Conservation (phyloP, 2,888 invertebrate species). For the Sturmia bella region DNA sequence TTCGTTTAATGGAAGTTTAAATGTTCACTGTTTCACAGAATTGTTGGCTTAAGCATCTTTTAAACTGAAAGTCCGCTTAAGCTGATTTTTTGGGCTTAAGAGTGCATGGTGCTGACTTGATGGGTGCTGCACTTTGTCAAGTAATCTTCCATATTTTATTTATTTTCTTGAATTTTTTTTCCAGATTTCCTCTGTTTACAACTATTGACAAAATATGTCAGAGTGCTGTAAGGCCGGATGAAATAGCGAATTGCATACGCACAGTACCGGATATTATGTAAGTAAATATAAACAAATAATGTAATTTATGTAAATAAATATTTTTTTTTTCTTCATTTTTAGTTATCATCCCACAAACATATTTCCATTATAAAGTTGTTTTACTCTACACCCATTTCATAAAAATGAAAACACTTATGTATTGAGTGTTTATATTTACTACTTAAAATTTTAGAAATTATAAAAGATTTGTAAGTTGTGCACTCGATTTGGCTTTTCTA, state of each 20-base stretch:
- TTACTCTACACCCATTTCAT: no score
- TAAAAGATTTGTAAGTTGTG: no score
- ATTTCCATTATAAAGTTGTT: slow-evolving; percentile 70
- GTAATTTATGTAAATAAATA: background rate
- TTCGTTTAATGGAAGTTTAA: no score
- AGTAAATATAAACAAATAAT: slow-evolving; percentile 81
- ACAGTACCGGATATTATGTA: slow-evolving; percentile 98
- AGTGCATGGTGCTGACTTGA: no score
- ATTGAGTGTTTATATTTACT: no score
- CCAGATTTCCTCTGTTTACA: slow-evolving; percentile 97
- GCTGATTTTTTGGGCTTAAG: no score
- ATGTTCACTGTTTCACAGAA: no score
- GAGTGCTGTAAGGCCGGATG: slow-evolving; percentile 88
- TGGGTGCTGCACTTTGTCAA: background rate
- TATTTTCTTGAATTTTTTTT: slow-evolving; percentile 74
- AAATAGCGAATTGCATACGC: slow-evolving; percentile 95
- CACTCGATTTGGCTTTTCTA: no score
- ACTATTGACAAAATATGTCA: slow-evolving; percentile 96
- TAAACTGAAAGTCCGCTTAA: no score
- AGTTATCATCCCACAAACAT: slow-evolving; percentile 73
- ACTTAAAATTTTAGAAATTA: no score
- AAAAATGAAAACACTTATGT: no score
- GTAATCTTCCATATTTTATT: background rate
- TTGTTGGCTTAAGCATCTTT: no score
- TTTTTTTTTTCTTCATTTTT: background rate